Conservation (phyloP, 2,113 vertebrate species). For the Sorex fumeus region DNA sequence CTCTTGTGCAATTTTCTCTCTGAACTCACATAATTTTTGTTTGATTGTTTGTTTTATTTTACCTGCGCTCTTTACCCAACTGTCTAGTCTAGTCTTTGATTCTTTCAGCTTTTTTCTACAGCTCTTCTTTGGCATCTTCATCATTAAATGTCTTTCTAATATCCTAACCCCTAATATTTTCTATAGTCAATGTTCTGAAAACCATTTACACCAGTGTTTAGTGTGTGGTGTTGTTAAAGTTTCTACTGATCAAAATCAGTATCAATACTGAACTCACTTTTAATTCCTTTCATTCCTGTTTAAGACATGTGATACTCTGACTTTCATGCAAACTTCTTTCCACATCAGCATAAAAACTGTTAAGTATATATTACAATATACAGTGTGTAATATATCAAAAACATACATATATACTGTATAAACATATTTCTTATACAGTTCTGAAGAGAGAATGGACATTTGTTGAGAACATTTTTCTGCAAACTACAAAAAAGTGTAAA, state of each 20-base stretch:
- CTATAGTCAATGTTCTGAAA: neutral
- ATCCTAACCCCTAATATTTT: neutral
- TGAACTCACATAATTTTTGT: neutral
- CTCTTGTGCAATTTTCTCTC: neutral
- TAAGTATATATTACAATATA: too few relatives aligned
- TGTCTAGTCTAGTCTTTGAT: neutral
- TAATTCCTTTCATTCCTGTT: neutral
- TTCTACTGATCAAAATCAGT: neutral
- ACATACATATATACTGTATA: too few relatives aligned
- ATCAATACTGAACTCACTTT: neutral
- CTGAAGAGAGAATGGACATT: neutral
- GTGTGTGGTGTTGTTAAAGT: too few relatives aligned
- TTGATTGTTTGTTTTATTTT: too few relatives aligned
- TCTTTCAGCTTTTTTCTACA: neutral
- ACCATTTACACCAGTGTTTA: neutral
- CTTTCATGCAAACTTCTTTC: neutral
- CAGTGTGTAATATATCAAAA: too few relatives aligned
- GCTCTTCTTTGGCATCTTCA: neutral
- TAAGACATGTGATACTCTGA: neutral
- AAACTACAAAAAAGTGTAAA: neutral
- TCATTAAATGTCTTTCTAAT: neutral
- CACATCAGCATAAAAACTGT: neutral
- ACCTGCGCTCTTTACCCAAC: too few relatives aligned
- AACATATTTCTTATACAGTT: neutral
- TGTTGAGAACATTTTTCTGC: neutral